Evolutionary conservation across 2,113 vertebrate species (phyloP).

Genomic region (Mesocricetus auratus): DNA sequence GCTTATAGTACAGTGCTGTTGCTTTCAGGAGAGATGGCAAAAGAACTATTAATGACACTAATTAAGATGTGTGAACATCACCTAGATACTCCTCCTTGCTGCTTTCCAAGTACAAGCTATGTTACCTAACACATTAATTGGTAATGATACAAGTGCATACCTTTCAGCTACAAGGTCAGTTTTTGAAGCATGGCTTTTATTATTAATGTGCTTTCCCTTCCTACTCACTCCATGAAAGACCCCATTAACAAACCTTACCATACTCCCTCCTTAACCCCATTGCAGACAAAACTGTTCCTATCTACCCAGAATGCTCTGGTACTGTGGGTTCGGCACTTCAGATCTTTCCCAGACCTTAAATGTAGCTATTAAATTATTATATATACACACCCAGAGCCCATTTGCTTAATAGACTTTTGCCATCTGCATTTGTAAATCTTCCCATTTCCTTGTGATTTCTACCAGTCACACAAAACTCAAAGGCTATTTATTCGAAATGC

Average conservation of each 20-base stretch:
- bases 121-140: conserved; percentile 81
- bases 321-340: neutral
- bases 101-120: conserved; percentile 76
- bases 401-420: neutral
- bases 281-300: neutral
- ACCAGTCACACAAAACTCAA: neutral
- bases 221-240: conserved; percentile 33
- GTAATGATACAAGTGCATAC: conserved; percentile 78
- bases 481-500: neutral
- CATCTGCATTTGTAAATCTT: conserved; percentile 7
- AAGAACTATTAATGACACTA: conserved; percentile 75
- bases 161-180: conserved; percentile 80
- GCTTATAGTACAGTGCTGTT: conserved; percentile 23
- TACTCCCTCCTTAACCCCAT: conserved; percentile 29
- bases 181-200: conserved; percentile 77
- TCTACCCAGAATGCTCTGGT: neutral
- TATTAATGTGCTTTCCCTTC: conserved; percentile 73
- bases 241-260: conserved; percentile 68
- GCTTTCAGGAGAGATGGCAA: conserved; percentile 69
- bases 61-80: conserved; percentile 81
- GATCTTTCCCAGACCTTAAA: conserved; percentile 12
- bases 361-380: neutral
- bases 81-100: conserved; percentile 77
- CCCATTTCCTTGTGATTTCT: neutral
- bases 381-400: neutral